Evolutionary conservation across 1,140 invertebrate species (phyloP), one percentile per base, ranked within the genome.

Genomic region (Phthorimaea operculella): DNA sequence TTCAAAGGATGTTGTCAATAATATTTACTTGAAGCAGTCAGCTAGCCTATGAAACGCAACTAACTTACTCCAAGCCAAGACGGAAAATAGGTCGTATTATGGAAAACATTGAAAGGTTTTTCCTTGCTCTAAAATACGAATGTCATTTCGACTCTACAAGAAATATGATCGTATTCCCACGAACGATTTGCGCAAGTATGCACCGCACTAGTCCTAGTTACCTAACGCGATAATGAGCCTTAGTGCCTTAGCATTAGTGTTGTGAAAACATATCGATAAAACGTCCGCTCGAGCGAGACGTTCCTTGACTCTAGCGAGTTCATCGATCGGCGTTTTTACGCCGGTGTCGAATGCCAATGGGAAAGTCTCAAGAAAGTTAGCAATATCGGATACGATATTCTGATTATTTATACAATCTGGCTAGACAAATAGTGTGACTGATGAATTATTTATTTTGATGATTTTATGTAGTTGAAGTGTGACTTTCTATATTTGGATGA

Each of bases 231-330:
- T 47, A 47, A 47, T 15, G 44, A 39, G 36, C 36, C n/a, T n/a
- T 47, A 17, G 44, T 47, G 44, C 14, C n/a, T 17, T 6, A 47
- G 44, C 16, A 47, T 47, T 16, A 47, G 44, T 47, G 44, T 47
- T 47, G 44, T 39, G 36, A 39, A 39, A 39, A 39, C 3, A 39
- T 47, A 28, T 50, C 48, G 48, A 50, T 50, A 50, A 28, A 49
- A 74, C 70, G 70, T 45, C 55, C 69, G 75, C 53, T 70, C 65
- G 54, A 76, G 73, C 80, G 79, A 57, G 67, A 80, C 77, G 80
- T 79, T 76, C 76, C 60, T 82, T 83, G 74, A 82, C 75, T 74
- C 74, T 63, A 58, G 21, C 53, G 55, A 68, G 79, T 77, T 80
- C 77, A 78, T 74, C 72, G 76, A 57, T 72, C 76, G 67, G 63